These are phyloP conservation scores for human (Homo sapiens) DNA, from an alignment of 2,113 vertebrate genomes.

Conservation along the genomic window DNA sequence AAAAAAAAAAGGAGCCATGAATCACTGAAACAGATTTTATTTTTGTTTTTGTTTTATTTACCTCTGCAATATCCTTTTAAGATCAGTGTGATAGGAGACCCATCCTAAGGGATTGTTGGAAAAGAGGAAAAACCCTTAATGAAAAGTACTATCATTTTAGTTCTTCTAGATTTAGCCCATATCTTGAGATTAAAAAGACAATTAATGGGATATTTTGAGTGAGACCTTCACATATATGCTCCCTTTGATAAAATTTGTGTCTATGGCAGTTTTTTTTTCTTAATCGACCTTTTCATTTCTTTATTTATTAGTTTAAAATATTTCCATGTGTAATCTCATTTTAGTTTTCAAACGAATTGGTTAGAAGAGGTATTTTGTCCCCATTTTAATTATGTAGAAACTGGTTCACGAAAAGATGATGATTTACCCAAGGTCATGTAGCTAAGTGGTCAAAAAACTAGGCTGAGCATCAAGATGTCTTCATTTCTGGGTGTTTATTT, in stretches of 20 bases:
- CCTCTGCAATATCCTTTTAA: background rate
- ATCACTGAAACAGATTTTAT: background rate
- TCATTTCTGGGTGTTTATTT: background rate
- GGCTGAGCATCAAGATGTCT: background rate
- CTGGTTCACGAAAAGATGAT: background rate
- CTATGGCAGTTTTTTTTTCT: background rate
- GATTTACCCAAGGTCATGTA: background rate
- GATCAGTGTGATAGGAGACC: background rate
- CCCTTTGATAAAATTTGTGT: background rate
- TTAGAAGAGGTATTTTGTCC: background rate
- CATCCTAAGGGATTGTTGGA: background rate
- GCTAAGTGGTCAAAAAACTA: background rate
- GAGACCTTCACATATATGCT: background rate
- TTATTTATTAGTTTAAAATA: background rate
- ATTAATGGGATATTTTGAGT: background rate
- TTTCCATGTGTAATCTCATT: constrained; percentile 46
- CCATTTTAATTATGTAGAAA: constrained; percentile 43
- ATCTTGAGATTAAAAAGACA: background rate
- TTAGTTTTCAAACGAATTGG: background rate
- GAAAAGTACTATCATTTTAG: background rate
- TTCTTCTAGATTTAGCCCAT: background rate
- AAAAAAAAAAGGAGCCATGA: background rate
- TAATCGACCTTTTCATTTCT: background rate
- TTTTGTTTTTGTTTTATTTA: background rate
- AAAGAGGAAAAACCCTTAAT: background rate